These are phyloP conservation scores for Megalopta genalis DNA, from an alignment of 1,140 invertebrate species.

Conservation along the genomic window DNA sequence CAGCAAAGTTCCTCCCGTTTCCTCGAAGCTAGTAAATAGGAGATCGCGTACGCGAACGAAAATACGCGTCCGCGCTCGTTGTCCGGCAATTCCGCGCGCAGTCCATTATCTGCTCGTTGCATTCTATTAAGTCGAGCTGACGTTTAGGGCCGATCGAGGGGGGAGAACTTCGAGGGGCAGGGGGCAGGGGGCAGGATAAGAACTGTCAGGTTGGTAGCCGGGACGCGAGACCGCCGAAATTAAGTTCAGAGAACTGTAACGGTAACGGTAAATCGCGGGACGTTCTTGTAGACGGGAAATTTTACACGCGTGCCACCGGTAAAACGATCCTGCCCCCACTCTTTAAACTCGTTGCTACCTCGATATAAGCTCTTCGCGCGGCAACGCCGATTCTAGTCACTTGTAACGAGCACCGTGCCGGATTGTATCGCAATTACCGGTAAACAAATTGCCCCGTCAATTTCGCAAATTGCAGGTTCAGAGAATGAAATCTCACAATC, in stretches of 20 bases:
- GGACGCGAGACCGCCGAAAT: constrained; percentile 22
- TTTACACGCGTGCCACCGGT: constrained; percentile 24
- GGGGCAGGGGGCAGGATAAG: neutral
- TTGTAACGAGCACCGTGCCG: constrained; percentile 60
- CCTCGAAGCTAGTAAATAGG: neutral
- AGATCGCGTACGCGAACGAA: constrained; percentile 9
- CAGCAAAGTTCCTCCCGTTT: no score
- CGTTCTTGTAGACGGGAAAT: neutral
- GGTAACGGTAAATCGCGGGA: constrained; percentile 12
- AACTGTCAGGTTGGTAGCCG: neutral
- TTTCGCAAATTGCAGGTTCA: constrained; percentile 73
- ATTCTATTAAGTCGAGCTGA: constrained; percentile 35
- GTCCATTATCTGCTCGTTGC: constrained; percentile 17
- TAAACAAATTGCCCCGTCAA: constrained; percentile 74
- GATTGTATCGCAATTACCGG: constrained; percentile 72
- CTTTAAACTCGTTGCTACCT: neutral
- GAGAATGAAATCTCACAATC: constrained; percentile 74
- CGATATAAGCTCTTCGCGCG: constrained; percentile 26
- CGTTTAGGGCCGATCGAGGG: neutral
- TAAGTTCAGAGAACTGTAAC: constrained; percentile 19
- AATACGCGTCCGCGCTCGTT: neutral
- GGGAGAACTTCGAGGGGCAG: no score
- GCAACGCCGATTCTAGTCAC: constrained; percentile 58
- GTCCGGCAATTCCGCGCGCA: neutral
- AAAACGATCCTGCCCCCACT: constrained; percentile 10